phyloP scores from a whole-genome alignment of 2,797 vertebrate species.

The Manis javanica region DNA sequence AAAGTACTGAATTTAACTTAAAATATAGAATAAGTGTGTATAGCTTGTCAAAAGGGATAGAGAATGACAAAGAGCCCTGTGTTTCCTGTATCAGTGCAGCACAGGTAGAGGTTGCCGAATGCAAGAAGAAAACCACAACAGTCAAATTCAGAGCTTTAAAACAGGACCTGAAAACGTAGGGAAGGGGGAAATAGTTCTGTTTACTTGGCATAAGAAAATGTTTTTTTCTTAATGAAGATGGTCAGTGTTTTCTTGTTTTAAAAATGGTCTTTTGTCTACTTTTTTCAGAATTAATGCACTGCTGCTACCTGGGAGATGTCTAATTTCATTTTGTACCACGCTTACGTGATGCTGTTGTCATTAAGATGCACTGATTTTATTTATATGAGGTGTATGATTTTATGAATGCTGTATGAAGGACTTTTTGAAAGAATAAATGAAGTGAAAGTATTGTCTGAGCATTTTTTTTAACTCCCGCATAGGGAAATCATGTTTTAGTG shows the following conservation, averaged over 20 bases:
- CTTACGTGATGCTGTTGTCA: conserved; percentile 53
- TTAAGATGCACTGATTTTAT: conserved; percentile 70
- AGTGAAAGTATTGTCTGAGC: conserved; percentile 67
- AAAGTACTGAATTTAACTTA: background rate
- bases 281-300: conserved; percentile 43
- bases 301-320: conserved; percentile 68
- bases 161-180: conserved; percentile 35
- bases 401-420: conserved; percentile 73
- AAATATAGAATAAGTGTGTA: background rate
- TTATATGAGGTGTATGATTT: conserved; percentile 71
- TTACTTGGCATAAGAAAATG: conserved; percentile 39
- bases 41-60: conserved; percentile 2
- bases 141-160: background rate
- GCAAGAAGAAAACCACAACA: background rate
- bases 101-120: conserved; percentile 1
- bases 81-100: background rate
- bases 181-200: background rate
- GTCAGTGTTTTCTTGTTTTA: conserved; percentile 60
- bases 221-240: conserved; percentile 39
- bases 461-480: background rate
- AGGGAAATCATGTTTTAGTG: too few relatives aligned
- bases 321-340: conserved; percentile 57
- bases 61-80: background rate
- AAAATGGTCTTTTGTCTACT: conserved; percentile 38
- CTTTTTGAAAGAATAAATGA: conserved; percentile 79